Conservation (phyloP, 1,140 invertebrate genomes). For the Drosophila athabasca region DNA sequence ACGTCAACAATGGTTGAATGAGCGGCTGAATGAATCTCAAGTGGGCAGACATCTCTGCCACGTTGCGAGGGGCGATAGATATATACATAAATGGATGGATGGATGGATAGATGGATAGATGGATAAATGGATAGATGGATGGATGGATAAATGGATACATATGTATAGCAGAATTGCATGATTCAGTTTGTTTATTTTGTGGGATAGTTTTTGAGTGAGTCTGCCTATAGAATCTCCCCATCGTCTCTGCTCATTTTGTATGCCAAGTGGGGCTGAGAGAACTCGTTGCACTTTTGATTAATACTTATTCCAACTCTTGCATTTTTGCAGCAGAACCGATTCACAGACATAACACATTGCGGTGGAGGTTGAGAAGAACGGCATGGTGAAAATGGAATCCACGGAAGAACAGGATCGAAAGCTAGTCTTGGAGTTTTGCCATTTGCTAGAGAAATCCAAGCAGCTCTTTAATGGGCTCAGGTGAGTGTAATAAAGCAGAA, state of each 20-base stretch:
- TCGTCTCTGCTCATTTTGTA: slow-evolving; percentile 22
- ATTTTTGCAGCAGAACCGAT: slow-evolving; percentile 57
- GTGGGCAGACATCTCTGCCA: slow-evolving; percentile 38
- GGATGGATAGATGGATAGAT: slow-evolving; percentile 13
- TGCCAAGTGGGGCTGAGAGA: slow-evolving; percentile 16
- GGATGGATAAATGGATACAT: slow-evolving; percentile 33
- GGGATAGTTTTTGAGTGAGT: slow-evolving; percentile 17
- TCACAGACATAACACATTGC: slow-evolving; percentile 80
- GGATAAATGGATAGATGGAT: slow-evolving; percentile 5
- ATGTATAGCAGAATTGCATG: slow-evolving; percentile 6
- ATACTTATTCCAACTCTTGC: not conserved
- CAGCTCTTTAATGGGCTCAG: slow-evolving; percentile 98
- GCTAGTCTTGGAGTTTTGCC: slow-evolving; percentile 98
- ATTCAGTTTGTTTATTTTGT: slow-evolving; percentile 47
- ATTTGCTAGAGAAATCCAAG: slow-evolving; percentile 98
- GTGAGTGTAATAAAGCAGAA: slow-evolving; percentile 83
- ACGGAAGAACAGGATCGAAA: slow-evolving; percentile 95
- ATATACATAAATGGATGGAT: slow-evolving; percentile 32
- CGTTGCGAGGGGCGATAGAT: slow-evolving; percentile 12
- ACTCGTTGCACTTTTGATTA: slow-evolving; percentile 1
- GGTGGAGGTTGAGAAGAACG: slow-evolving; percentile 76
- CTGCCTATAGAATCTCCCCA: not conserved
- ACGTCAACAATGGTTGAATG: slow-evolving; percentile 70
- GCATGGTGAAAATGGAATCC: slow-evolving; percentile 87
- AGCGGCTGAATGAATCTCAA: slow-evolving; percentile 64